Evolutionary conservation across 2,113 vertebrate genomes (phyloP).

Genomic region (Thunnus thynnus): DNA sequence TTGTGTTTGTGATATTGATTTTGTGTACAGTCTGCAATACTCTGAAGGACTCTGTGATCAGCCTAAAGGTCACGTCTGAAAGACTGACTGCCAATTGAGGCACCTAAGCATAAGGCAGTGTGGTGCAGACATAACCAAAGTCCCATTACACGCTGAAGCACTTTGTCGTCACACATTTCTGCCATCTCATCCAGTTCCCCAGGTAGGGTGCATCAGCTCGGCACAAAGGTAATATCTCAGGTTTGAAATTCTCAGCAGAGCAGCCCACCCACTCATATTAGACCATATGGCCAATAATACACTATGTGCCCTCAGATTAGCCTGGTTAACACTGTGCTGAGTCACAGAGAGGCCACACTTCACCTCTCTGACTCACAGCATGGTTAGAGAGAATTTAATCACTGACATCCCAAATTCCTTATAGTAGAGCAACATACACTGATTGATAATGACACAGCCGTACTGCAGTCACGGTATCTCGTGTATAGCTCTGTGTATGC

Average conservation of each 20-base stretch:
- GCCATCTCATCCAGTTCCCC: constrained; percentile 33
- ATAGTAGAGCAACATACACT: neutral
- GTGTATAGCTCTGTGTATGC: neutral
- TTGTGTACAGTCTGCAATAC: constrained; percentile 39
- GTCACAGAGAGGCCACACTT: constrained; percentile 24
- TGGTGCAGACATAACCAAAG: constrained; percentile 30
- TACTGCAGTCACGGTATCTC: constrained; percentile 18
- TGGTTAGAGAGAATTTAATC: constrained; percentile 4
- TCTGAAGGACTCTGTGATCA: constrained; percentile 60
- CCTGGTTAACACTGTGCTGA: constrained; percentile 27
- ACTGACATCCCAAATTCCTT: neutral
- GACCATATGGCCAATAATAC: constrained; percentile 35
- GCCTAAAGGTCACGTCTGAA: constrained; percentile 54
- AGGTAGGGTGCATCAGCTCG: constrained; percentile 18
- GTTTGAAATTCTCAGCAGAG: constrained; percentile 10
- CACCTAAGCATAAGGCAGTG: constrained; percentile 30
- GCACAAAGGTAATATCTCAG: constrained; percentile 11
- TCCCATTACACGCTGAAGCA: constrained; percentile 49
- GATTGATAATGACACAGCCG: constrained; percentile 5
- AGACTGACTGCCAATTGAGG: constrained; percentile 47
- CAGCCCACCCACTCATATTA: constrained; percentile 15
- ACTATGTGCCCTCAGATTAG: constrained; percentile 16
- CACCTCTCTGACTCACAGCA: constrained; percentile 4
- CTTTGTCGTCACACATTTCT: constrained; percentile 41
- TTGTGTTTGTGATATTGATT: constrained; percentile 66